A percentile compares a stretch with the other conserved stretches of the same genome.
Conservation (phyloP, 2,113 vertebrate genomes). For the Etheostoma spectabile region DNA sequence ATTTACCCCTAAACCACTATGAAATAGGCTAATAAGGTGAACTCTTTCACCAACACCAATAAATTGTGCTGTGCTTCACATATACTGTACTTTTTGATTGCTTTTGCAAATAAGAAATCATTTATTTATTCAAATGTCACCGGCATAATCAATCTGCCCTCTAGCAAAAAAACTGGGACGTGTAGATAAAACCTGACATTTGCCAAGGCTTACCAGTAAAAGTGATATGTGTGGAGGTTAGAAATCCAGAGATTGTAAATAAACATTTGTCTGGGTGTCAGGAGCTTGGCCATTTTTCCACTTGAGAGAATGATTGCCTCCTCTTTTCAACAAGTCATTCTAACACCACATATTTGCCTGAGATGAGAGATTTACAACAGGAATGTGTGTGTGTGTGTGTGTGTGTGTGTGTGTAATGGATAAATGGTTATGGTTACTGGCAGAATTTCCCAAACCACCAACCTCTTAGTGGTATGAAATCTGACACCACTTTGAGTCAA, state of each 20-base stretch:
- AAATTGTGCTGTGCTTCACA: not conserved
- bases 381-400: not conserved
- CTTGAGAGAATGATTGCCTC: constrained; percentile 9
- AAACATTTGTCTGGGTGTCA: constrained; percentile 26
- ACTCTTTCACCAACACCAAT: not conserved
- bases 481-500: constrained; percentile 8
- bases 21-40: not conserved
- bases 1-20: too few relatives aligned
- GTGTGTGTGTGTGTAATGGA: not conserved
- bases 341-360: constrained; percentile 24
- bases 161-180: constrained; percentile 11
- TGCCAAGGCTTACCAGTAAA: constrained; percentile 33
- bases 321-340: not conserved
- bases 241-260: constrained; percentile 31
- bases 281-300: not conserved
- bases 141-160: constrained; percentile 26
- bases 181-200: constrained; percentile 56
- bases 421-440: constrained; percentile 11
- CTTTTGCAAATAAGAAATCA: constrained; percentile 33
- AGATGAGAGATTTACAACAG: constrained; percentile 11
- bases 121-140: constrained; percentile 57
- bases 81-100: not conserved
- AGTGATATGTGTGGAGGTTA: constrained; percentile 32
- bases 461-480: not conserved
- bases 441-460: constrained; percentile 21